A percentile compares a stretch with the other conserved stretches of the same genome.
Conservation (phyloP, 1,140 invertebrate genomes). For the Eupeodes corollae region DNA sequence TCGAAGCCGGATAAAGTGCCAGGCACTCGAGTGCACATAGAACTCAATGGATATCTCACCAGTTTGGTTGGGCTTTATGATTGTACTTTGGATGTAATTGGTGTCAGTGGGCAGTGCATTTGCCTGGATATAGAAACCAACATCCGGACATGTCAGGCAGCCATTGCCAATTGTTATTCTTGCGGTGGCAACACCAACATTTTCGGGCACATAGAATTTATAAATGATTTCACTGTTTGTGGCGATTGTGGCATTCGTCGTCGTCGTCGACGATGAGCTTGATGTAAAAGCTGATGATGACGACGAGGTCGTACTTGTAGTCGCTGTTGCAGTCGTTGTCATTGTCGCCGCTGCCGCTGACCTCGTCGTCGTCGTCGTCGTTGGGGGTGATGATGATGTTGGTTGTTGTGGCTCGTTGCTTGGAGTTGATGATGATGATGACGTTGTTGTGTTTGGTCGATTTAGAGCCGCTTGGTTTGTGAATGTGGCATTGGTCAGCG, state of each 20-base stretch:
- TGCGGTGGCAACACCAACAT: conserved; percentile 23
- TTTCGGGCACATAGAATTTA: conserved; percentile 38
- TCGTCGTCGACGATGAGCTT: conserved; percentile 3
- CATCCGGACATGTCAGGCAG: conserved; percentile 23
- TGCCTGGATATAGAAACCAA: conserved; percentile 24
- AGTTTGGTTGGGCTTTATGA: conserved; percentile 25
- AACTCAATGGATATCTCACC: conserved; percentile 37
- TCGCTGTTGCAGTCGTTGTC: conserved; percentile 7
- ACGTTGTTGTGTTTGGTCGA: background rate
- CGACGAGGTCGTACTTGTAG: background rate
- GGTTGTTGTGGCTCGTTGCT: conserved; percentile 3
- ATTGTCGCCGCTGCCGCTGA: conserved; percentile 7
- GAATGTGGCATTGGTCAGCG: too few relatives aligned
- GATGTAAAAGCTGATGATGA: background rate
- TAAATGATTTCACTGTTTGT: conserved; percentile 26
- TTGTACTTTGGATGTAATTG: conserved; percentile 18
- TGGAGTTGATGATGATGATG: background rate
- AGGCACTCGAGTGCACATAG: conserved; percentile 41
- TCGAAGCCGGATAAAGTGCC: conserved; percentile 46
- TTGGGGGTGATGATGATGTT: conserved; percentile 5
- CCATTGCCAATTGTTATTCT: conserved; percentile 17
- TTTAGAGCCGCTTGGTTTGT: too few relatives aligned
- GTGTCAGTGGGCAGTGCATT: conserved; percentile 22
- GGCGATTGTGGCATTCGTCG: conserved; percentile 1
- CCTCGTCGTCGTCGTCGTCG: conserved; percentile 10